A percentile compares a stretch with the other conserved stretches of the same genome.
Evolutionary conservation across 2,113 vertebrate genomes (phyloP).

Genomic region (Sprattus sprattus): DNA sequence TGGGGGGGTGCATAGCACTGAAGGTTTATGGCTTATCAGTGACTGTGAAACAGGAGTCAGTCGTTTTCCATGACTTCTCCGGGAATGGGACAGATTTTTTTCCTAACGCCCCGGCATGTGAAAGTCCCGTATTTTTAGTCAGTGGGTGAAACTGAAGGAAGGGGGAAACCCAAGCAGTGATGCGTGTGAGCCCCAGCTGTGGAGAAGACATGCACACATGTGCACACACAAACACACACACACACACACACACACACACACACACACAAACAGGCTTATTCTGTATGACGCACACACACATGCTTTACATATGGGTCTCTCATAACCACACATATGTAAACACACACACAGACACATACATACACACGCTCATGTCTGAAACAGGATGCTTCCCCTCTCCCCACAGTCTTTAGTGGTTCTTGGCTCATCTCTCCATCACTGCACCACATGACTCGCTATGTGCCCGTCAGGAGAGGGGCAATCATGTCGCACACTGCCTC

Average conservation of each 20-base stretch:
- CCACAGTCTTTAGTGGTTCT: neutral
- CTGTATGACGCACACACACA: neutral
- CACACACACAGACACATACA: neutral
- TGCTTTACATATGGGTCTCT: neutral
- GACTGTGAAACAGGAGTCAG: constrained; percentile 67
- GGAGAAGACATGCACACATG: neutral
- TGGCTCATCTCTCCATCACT: neutral
- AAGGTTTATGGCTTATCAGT: constrained; percentile 70
- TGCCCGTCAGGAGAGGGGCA: constrained; percentile 2
- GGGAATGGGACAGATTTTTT: constrained; percentile 64
- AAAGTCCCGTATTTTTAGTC: constrained; percentile 68
- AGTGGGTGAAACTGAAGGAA: constrained; percentile 65
- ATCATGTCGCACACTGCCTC: neutral
- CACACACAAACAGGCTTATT: neutral
- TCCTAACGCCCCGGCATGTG: constrained; percentile 58
- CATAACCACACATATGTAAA: too few relatives aligned
- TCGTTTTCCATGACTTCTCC: constrained; percentile 69
- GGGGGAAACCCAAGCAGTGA: constrained; percentile 47
- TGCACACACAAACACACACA: neutral
- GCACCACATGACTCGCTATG: constrained; percentile 31
- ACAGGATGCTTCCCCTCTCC: too few relatives aligned
- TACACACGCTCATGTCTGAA: neutral
- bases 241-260: neutral
- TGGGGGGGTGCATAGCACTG: constrained; percentile 29
- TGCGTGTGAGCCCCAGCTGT: neutral